phyloP scores from a whole-genome alignment of 2,113 vertebrate genomes.

The Lates calcarifer region DNA sequence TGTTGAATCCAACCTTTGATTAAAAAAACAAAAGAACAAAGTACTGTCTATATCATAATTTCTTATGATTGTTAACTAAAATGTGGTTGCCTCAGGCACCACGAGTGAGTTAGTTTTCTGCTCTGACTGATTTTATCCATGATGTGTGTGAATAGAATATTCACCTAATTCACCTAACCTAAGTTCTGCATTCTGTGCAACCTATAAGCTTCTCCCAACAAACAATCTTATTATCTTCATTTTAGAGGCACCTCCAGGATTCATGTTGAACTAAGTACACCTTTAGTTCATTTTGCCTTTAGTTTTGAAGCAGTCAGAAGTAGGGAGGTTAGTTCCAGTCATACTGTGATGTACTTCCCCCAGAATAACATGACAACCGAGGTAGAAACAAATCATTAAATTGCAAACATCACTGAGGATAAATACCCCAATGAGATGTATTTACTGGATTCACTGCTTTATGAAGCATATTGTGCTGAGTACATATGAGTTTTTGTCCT shows the following conservation, averaged over 20 bases:
- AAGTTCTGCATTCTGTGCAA: background rate
- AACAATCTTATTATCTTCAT: background rate
- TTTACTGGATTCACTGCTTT: background rate
- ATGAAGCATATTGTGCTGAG: background rate
- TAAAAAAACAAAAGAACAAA: background rate
- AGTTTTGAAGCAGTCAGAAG: background rate
- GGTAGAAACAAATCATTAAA: background rate
- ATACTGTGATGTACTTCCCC: background rate
- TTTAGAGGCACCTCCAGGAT: background rate
- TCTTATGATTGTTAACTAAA: background rate
- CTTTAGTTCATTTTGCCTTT: background rate
- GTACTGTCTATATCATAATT: too few species aligned
- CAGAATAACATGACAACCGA: background rate
- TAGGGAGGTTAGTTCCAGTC: background rate
- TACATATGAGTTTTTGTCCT: background rate
- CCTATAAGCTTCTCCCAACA: background rate
- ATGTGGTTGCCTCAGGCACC: too few species aligned
- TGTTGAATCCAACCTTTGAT: background rate
- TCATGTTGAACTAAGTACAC: background rate
- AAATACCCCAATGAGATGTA: background rate
- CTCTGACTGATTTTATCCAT: background rate
- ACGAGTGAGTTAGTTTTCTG: background rate
- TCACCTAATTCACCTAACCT: background rate
- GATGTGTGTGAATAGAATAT: background rate
- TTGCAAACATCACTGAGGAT: background rate